Evolutionary conservation across 2,888 invertebrate genomes (phyloP).

Genomic region (Chymomyza caudatula): DNA sequence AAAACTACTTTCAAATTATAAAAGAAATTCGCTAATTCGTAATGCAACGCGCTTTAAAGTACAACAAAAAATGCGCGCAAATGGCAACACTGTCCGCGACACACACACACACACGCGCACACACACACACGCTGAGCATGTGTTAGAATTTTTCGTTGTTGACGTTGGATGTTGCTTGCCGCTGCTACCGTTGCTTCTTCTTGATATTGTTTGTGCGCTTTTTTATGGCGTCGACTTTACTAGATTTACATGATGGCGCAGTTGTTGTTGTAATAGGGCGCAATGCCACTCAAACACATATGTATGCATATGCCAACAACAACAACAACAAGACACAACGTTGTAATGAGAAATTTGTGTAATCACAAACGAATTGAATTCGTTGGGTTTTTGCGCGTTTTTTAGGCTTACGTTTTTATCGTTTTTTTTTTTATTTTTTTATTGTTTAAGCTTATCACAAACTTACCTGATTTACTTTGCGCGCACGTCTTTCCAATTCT

Average conservation of each 20-base stretch:
- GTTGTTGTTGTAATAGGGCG: slow-evolving; percentile 35
- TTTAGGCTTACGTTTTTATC: slow-evolving; percentile 17
- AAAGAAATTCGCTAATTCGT: neutral
- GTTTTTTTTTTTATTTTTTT: neutral
- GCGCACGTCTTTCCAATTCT: slow-evolving; percentile 95
- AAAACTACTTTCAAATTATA: neutral
- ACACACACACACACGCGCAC: slow-evolving; percentile 34
- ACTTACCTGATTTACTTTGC: slow-evolving; percentile 92
- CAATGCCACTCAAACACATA: neutral
- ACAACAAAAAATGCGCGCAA: slow-evolving; percentile 55
- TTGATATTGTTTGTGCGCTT: slow-evolving; percentile 34
- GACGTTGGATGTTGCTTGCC: slow-evolving; percentile 39
- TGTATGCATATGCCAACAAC: neutral
- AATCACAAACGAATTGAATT: slow-evolving; percentile 27
- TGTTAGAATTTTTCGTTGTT: slow-evolving; percentile 51
- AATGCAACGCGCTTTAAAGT: neutral
- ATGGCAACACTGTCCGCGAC: slow-evolving; percentile 62
- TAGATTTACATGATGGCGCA: slow-evolving; percentile 62
- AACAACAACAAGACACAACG: slow-evolving; percentile 14
- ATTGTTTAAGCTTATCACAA: neutral
- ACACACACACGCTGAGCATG: slow-evolving; percentile 26
- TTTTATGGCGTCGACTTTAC: slow-evolving; percentile 51
- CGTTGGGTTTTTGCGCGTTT: slow-evolving; percentile 47
- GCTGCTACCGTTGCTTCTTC: slow-evolving; percentile 32
- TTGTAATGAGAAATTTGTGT: slow-evolving; percentile 38